Conservation (phyloP, 1,140 invertebrate species). For the Heliconius hermathena region DNA sequence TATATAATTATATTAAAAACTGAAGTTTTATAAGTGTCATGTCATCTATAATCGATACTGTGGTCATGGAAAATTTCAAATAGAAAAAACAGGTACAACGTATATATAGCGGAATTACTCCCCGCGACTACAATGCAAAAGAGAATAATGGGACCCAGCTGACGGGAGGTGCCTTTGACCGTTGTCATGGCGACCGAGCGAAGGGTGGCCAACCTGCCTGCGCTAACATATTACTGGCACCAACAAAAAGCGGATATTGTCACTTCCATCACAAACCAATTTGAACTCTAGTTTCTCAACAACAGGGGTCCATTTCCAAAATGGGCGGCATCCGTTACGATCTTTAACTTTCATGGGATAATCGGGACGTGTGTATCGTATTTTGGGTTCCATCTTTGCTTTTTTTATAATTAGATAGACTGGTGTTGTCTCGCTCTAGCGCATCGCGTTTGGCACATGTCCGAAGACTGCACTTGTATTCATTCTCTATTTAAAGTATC, state of each 20-base stretch:
- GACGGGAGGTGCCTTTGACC: conserved; percentile 76
- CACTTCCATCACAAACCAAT: conserved; percentile 49
- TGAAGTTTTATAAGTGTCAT: background rate
- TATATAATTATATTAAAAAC: background rate
- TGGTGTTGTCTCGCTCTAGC: conserved; percentile 60
- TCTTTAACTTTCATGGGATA: conserved; percentile 62
- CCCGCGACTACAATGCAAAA: conserved; percentile 64
- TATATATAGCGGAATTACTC: conserved; percentile 46
- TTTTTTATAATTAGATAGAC: conserved; percentile 76
- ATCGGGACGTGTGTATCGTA: conserved; percentile 74
- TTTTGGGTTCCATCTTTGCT: conserved; percentile 80
- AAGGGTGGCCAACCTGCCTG: conserved; percentile 78
- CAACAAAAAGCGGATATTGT: conserved; percentile 59
- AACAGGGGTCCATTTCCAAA: conserved; percentile 59
- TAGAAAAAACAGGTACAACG: conserved; percentile 41
- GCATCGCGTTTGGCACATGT: conserved; percentile 27
- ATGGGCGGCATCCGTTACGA: conserved; percentile 55
- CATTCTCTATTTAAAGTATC: conserved; percentile 71
- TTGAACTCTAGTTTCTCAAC: conserved; percentile 60
- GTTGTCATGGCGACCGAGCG: conserved; percentile 74
- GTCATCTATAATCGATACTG: conserved; percentile 18
- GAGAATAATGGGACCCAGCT: conserved; percentile 78
- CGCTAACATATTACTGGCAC: conserved; percentile 65
- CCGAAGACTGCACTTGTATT: conserved; percentile 62
- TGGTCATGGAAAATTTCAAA: conserved; percentile 19